A percentile compares a stretch with the other conserved stretches of the same genome.
phyloP scores from a whole-genome alignment of 2,888 invertebrate genomes.

The Clanis bilineata region DNA sequence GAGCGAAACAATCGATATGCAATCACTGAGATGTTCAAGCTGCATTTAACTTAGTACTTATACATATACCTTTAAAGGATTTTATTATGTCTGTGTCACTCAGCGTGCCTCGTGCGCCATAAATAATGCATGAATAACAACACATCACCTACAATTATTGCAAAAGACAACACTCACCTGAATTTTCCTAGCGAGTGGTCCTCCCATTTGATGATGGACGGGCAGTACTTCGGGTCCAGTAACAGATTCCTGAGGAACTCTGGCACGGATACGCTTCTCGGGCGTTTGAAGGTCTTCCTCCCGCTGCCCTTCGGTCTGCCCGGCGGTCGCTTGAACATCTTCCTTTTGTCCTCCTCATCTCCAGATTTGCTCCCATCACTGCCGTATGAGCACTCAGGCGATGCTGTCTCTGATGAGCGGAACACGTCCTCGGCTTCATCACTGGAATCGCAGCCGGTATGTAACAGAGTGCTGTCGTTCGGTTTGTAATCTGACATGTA shows the following conservation, averaged over 20 bases:
- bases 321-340: slow-evolving; percentile 76
- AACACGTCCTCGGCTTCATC: slow-evolving; percentile 69
- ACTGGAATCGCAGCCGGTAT: slow-evolving; percentile 62
- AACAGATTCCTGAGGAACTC: slow-evolving; percentile 93
- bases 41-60: not conserved
- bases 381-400: slow-evolving; percentile 66
- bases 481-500: slow-evolving; percentile 65
- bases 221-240: slow-evolving; percentile 88
- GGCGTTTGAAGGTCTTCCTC: slow-evolving; percentile 68
- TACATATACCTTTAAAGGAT: not conserved
- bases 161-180: slow-evolving; percentile 64
- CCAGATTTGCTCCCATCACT: slow-evolving; percentile 73
- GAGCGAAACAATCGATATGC: slow-evolving; percentile 4
- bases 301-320: slow-evolving; percentile 81
- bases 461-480: slow-evolving; percentile 51
- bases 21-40: slow-evolving; percentile 7
- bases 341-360: slow-evolving; percentile 74
- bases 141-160: not conserved
- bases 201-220: slow-evolving; percentile 94
- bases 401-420: slow-evolving; percentile 63
- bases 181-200: slow-evolving; percentile 92
- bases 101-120: slow-evolving; percentile 5
- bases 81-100: not conserved
- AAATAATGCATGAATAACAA: not conserved
- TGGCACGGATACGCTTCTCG: slow-evolving; percentile 85